These are phyloP conservation scores for Siniperca undulata DNA, from an alignment of 2,797 vertebrate species.

Conservation along the genomic window DNA sequence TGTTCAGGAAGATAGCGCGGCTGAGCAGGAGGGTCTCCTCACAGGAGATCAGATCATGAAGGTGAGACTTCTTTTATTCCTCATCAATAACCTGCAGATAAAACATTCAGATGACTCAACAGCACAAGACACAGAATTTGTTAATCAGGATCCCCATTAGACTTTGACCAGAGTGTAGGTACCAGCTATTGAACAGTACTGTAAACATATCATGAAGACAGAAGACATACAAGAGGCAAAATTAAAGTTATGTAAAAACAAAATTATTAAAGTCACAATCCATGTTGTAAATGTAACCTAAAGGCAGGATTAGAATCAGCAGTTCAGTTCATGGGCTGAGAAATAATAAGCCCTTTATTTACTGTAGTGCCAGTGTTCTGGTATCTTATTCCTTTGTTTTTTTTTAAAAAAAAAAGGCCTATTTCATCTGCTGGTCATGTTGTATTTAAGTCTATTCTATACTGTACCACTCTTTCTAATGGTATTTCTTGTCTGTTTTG, in stretches of 20 bases:
- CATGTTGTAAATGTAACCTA: not conserved
- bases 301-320: not conserved
- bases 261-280: not conserved
- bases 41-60: conserved; percentile 97
- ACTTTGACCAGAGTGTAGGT: not conserved
- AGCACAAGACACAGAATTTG: not conserved
- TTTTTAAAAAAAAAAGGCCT: not conserved
- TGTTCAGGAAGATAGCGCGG: conserved; percentile 95
- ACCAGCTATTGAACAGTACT: not conserved
- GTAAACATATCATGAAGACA: not conserved
- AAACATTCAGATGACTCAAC: not conserved
- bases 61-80: conserved; percentile 75
- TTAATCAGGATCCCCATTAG: not conserved
- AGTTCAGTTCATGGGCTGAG: not conserved
- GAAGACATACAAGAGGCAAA: not conserved
- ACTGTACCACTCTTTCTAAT: not conserved
- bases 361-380: not conserved
- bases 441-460: not conserved
- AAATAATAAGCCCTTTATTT: not conserved
- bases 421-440: not conserved
- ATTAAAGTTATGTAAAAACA: not conserved
- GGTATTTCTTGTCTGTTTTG: not conserved
- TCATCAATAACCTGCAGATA: not conserved
- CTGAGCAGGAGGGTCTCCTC: conserved; percentile 92
- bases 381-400: not conserved